phyloP scores from a whole-genome alignment of 2,113 vertebrate species.

The Eupsittula cactorum region DNA sequence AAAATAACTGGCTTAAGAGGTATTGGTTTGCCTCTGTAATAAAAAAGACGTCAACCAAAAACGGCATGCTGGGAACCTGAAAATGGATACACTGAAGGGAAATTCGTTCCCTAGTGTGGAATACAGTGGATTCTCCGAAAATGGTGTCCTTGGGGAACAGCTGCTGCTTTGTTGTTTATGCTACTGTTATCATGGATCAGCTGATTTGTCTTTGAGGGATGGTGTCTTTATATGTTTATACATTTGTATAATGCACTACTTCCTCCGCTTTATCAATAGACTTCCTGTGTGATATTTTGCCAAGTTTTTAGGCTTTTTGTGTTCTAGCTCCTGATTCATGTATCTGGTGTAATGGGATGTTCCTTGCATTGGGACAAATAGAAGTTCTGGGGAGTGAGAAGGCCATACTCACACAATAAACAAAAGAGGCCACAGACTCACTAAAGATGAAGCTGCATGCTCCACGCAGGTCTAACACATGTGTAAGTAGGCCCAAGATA shows the following conservation, averaged over 20 bases:
- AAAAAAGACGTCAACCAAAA: neutral
- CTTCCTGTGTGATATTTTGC: neutral
- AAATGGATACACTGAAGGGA: neutral
- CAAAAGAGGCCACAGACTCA: neutral
- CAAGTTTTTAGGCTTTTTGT: neutral
- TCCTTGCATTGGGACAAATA: neutral
- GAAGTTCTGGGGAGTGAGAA: neutral
- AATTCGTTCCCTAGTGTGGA: neutral
- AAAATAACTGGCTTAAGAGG: neutral
- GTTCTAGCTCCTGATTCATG: neutral
- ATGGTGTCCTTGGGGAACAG: neutral
- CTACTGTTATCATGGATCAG: neutral
- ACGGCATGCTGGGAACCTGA: neutral
- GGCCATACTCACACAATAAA: neutral
- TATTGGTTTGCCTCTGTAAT: neutral
- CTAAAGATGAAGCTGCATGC: neutral
- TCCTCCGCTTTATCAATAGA: neutral
- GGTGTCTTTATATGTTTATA: neutral
- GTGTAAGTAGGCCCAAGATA: neutral
- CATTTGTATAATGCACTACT: neutral
- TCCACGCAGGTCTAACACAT: neutral
- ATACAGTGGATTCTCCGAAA: neutral
- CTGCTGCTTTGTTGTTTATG: neutral
- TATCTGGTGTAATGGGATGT: neutral
- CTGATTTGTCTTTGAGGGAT: neutral